Evolutionary conservation across 2,888 invertebrate species (phyloP).

Genomic region (Diarsia brunnea): DNA sequence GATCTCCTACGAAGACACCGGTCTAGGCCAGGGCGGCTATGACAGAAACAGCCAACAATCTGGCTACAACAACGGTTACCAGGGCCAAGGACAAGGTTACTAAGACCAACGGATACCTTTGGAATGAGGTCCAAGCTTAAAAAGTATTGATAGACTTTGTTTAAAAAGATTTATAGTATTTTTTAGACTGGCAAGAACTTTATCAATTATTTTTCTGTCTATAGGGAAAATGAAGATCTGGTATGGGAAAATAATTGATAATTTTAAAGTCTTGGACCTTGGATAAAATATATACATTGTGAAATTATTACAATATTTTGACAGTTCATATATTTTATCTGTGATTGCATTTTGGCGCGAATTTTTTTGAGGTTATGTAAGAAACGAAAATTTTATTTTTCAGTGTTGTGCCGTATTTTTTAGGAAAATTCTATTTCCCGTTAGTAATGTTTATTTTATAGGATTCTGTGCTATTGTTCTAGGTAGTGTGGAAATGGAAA

Average conservation of each 20-base stretch:
- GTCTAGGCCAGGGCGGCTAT: constrained; percentile 73
- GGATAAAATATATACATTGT: constrained; percentile 40
- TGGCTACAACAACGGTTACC: constrained; percentile 67
- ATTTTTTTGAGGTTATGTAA: constrained; percentile 31
- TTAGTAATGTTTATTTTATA: constrained; percentile 30
- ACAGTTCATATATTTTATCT: constrained; percentile 53
- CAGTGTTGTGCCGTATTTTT: constrained; percentile 28
- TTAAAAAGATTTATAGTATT: constrained; percentile 18
- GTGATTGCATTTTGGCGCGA: constrained; percentile 36
- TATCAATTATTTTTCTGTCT: constrained; percentile 5
- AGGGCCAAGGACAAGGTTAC: constrained; percentile 65
- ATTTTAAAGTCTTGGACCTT: constrained; percentile 10
- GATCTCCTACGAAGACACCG: constrained; percentile 92
- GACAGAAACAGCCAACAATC: constrained; percentile 72
- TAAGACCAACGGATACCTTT: constrained; percentile 48
- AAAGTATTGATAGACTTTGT: constrained; percentile 27
- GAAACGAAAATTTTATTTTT: constrained; percentile 41
- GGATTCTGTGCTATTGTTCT: constrained; percentile 31
- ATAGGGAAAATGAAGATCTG: neutral
- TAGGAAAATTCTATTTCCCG: constrained; percentile 10
- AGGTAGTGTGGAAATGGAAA: constrained; percentile 7
- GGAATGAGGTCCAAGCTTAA: constrained; percentile 29
- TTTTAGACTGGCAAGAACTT: constrained; percentile 23
- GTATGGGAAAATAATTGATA: constrained; percentile 13
- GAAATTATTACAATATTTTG: constrained; percentile 25